phyloP scores from a whole-genome alignment of 2,888 invertebrate species.

The Embidobia sp. region DNA sequence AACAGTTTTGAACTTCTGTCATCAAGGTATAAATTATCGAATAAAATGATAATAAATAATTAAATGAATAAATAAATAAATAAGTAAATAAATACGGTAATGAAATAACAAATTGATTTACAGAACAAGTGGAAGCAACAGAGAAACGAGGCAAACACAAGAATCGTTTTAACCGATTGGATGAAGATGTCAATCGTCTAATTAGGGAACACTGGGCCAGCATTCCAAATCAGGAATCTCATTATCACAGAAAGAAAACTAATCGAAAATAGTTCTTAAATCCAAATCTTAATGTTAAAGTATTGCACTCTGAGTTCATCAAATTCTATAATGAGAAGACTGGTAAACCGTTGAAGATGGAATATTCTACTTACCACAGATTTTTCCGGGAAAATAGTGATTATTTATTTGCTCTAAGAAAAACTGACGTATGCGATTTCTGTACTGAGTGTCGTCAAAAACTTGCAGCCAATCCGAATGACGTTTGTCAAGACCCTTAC shows the following conservation, averaged over 20 bases:
- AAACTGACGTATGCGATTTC: slow-evolving; percentile 11
- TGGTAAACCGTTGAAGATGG: background rate
- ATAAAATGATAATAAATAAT: too few relatives aligned
- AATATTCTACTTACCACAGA: background rate
- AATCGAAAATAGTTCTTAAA: background rate
- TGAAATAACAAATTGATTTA: too few relatives aligned
- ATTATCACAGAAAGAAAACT: background rate
- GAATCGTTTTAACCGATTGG: background rate
- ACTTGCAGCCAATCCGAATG: background rate
- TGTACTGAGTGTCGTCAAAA: background rate
- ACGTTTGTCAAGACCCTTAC: background rate
- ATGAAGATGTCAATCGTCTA: background rate
- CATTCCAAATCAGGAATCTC: background rate
- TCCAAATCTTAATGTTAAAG: background rate
- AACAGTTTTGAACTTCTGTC: background rate
- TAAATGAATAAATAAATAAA: too few relatives aligned
- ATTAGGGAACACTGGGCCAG: background rate
- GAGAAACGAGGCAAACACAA: background rate
- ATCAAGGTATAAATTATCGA: too few relatives aligned
- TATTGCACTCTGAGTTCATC: background rate
- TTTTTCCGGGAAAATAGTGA: background rate
- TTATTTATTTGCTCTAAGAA: background rate
- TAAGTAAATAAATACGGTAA: too few relatives aligned
- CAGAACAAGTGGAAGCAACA: background rate
- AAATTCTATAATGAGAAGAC: background rate